A percentile compares a stretch with the other conserved stretches of the same genome.
These are phyloP conservation scores for Leptinotarsa peninsularis DNA, from an alignment of 2,888 invertebrate genomes.

Conservation along the genomic window DNA sequence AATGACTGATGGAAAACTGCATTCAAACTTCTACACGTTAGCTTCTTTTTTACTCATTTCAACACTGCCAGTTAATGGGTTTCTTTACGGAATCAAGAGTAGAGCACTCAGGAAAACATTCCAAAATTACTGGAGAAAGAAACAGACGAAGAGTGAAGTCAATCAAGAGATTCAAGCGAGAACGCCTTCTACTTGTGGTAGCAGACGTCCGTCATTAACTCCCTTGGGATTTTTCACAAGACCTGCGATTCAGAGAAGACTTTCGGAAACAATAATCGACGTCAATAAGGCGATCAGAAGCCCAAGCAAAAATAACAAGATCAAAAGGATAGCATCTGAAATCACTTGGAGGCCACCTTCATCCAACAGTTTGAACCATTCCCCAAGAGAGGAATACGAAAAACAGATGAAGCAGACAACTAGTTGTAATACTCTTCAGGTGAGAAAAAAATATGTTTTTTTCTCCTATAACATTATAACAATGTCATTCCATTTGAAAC, in stretches of 20 bases:
- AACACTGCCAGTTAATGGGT: conserved; percentile 80
- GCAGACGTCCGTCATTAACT: conserved; percentile 74
- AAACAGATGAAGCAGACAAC: conserved; percentile 72
- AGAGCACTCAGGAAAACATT: conserved; percentile 78
- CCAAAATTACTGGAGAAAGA: conserved; percentile 82
- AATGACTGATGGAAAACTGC: conserved; percentile 45
- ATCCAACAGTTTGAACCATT: conserved; percentile 59
- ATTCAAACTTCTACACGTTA: conserved; percentile 70
- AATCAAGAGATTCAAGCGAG: conserved; percentile 85
- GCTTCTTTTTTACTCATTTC: conserved; percentile 77
- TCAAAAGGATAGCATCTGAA: conserved; percentile 68
- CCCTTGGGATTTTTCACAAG: conserved; percentile 68
- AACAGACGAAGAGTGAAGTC: conserved; percentile 82
- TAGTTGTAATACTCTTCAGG: conserved; percentile 77
- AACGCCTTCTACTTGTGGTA: conserved; percentile 83
- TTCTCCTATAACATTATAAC: too few relatives aligned
- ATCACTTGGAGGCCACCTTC: conserved; percentile 69
- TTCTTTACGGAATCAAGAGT: conserved; percentile 82
- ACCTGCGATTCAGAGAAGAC: conserved; percentile 69
- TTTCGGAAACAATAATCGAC: conserved; percentile 71
- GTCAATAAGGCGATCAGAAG: conserved; percentile 61
- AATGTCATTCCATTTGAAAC: too few relatives aligned
- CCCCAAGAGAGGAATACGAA: conserved; percentile 62
- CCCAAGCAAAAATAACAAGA: conserved; percentile 61
- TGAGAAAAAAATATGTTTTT: neutral